Conservation (phyloP, 2,797 vertebrate species). For the Acestrorhynchus altus region DNA sequence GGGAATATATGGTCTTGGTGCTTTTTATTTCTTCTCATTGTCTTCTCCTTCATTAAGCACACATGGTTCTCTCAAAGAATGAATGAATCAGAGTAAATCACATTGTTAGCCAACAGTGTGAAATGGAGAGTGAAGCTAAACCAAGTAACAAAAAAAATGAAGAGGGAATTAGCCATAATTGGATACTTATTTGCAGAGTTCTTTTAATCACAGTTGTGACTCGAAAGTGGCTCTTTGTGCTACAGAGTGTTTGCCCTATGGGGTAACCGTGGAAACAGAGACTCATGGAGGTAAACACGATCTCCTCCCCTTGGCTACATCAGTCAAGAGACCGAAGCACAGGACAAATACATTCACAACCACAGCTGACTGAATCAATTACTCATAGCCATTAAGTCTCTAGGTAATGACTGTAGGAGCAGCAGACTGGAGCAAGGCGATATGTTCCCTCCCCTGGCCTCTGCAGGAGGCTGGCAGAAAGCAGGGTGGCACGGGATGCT, state of each 20-base stretch:
- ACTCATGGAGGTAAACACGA: constrained; percentile 38
- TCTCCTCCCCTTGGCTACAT: constrained; percentile 72
- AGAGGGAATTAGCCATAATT: constrained; percentile 42
- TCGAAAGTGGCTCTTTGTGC: constrained; percentile 46
- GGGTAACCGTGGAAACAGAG: constrained; percentile 40
- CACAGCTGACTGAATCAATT: constrained; percentile 84
- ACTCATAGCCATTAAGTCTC: constrained; percentile 82
- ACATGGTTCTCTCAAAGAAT: constrained; percentile 20
- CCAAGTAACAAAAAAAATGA: constrained; percentile 17
- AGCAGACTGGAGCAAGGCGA: constrained; percentile 84
- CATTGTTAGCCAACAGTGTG: constrained; percentile 39
- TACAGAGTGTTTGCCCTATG: constrained; percentile 40
- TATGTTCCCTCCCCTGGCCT: constrained; percentile 75
- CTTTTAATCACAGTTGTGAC: constrained; percentile 55
- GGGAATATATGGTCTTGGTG: constrained; percentile 4
- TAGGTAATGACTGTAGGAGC: constrained; percentile 74
- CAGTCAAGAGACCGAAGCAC: constrained; percentile 81
- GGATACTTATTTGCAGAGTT: constrained; percentile 43
- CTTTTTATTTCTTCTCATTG: constrained; percentile 1
- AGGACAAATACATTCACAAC: constrained; percentile 73
- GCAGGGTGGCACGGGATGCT: constrained; percentile 12
- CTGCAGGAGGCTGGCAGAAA: constrained; percentile 33
- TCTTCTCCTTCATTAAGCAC: constrained; percentile 17
- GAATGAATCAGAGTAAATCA: constrained; percentile 19
- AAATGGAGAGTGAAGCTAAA: constrained; percentile 38